Evolutionary conservation across 2,888 invertebrate species (phyloP), one percentile per base, ranked within the genome.

Genomic region (Acanthosepion lycidas): DNA sequence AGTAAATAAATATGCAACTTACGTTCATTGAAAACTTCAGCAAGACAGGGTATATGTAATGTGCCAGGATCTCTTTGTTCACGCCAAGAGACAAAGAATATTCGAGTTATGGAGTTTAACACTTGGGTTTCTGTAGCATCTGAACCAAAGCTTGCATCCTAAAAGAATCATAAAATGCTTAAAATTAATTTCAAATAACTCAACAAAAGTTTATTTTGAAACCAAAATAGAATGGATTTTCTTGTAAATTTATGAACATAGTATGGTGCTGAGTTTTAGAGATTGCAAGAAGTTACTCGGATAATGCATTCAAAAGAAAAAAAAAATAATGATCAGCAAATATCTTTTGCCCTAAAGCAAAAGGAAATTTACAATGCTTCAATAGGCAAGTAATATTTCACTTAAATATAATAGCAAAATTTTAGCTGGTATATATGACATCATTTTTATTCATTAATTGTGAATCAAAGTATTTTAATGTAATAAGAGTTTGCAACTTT

Each of bases 51-150:
- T 94, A 97, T 94, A 96, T 96, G 95, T 26, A 97, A 94, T 3
- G 96, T 95, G 28, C 97, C 96, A 20, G 95, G 94, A 53, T 95
- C 95, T 23, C 94, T 94, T 42, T 96, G 96, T 91, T 97, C 97
- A 78, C 95, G 96, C 97, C 96, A 97, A 0, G 96, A 96, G 9
- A 97, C 97, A 33, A 96, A 95, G 95, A 97, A 97, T 51, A 97
- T 96, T 94, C 97, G 95, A 91, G 96, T 96, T 53, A 97, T 95
- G 33, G 97, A 95, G 64, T 95, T 96, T 49, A 96, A 95, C 95
- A 97, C 96, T 94, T 97, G 97, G 94, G 97, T 97, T 93, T 96
- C 96, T 12, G 96, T 96, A 42, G 97, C 96, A 94, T 97, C 97
- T 42, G 96, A 96, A 12, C 97, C 96, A 91, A 96, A 96, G 95